phyloP scores from a whole-genome alignment of 2,888 invertebrate species.

The Phorcus lineatus region DNA sequence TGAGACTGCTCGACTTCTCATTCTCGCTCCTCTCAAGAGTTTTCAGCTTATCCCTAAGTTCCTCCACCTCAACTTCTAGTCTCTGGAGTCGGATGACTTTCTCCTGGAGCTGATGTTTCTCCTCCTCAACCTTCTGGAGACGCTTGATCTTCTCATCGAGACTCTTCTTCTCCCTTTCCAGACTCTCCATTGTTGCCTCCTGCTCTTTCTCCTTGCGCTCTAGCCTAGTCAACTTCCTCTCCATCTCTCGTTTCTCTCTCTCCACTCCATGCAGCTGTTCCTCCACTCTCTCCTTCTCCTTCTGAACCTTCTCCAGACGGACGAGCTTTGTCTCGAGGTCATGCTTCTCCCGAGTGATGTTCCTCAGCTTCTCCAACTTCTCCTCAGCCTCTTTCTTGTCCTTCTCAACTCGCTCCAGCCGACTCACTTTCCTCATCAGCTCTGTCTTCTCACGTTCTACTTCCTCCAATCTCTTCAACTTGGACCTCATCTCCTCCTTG shows the following conservation, averaged over 20 bases:
- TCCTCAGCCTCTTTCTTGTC: conserved; percentile 9
- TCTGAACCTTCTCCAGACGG: conserved; percentile 32
- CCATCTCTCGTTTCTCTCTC: conserved; percentile 35
- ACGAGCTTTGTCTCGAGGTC: conserved; percentile 33
- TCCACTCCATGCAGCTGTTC: conserved; percentile 38
- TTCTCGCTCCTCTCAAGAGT: neutral
- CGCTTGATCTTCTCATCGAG: conserved; percentile 31
- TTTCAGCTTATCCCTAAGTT: conserved; percentile 33
- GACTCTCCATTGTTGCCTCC: conserved; percentile 23
- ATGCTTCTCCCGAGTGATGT: conserved; percentile 34
- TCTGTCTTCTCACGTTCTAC: conserved; percentile 35
- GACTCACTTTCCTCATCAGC: conserved; percentile 35
- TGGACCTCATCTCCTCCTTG: conserved; percentile 29
- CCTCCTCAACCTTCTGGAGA: conserved; percentile 29
- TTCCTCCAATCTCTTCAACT: conserved; percentile 32
- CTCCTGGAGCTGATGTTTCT: conserved; percentile 38
- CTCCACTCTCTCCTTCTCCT: conserved; percentile 37
- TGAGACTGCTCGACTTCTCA: neutral
- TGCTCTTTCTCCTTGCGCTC: conserved; percentile 33
- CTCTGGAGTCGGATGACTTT: conserved; percentile 41
- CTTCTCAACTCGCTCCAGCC: conserved; percentile 38
- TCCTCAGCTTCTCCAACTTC: conserved; percentile 16
- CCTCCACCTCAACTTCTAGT: conserved; percentile 38
- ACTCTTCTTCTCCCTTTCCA: conserved; percentile 36
- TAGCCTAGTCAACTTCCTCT: conserved; percentile 34